Base-by-base conservation (phyloP, 1,140 invertebrate species). In the Zaprionus inermis region DNA sequence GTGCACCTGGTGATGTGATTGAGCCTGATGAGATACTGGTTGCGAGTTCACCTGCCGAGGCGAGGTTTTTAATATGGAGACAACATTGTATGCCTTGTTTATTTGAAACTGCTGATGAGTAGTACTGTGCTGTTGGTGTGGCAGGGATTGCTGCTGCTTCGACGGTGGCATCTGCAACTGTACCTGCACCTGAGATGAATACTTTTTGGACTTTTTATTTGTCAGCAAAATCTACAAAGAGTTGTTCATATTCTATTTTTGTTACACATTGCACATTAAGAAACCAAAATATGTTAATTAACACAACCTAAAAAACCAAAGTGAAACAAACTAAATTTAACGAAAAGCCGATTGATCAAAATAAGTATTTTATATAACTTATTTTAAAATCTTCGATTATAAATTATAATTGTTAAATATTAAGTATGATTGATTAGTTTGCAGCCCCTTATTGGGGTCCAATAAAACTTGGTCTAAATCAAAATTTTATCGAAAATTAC, bases 131-230 rank as follows among this genome's bases (percentile, higher is more conserved):
- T 65, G 74, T 18, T 71, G 78, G 28, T 65, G 74, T 18, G 49
- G 57, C n/a, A 67, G 60, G 5, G 51, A 2, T n/a, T 44, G 38
- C 6, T 44, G 38, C 38, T 58, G 77, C 44, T 83, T 83, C 12
- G 55, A 65, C 22, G 68, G 57, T 55, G 71, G 61, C 38, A 71
- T 63, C 73, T 77, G 70, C 67, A 44, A 22, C 12, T 56, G 54
- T 18, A 57, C 14, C 30, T 67, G 64, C 41, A 58, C 28, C 60
- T 51, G 52, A 16, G 73, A 61, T 72, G 58, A 65, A 72, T 83
- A 85, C 65, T 85, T 81, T 73, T 83, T 78, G 22, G 64, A 65
- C 56, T 89, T 89, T 89, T 86, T 86, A 81, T 83, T 83, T 59
- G 82, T 51, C 63, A 80, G 55, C 51, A 86, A 82, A 72, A 89